Percentiles rank a stretch among this genome's conserved stretches.
These are phyloP conservation scores for Tetramorium alpestre DNA, from an alignment of 1,140 invertebrate species.

Conservation along the genomic window DNA sequence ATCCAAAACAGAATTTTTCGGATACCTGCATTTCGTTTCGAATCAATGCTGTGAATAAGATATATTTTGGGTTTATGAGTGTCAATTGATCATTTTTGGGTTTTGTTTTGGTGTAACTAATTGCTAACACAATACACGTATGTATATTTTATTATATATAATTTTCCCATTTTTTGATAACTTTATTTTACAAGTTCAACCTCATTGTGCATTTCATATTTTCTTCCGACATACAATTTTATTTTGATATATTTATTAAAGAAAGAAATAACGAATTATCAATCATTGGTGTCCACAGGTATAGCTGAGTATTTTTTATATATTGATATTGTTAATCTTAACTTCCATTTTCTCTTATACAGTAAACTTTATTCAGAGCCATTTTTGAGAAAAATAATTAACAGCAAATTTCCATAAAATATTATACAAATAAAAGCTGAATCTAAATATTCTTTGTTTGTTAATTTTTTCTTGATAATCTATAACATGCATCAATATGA, in stretches of 20 bases:
- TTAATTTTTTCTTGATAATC: constrained; percentile 13
- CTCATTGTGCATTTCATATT: constrained; percentile 55
- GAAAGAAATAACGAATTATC: constrained; percentile 61
- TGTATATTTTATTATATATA: constrained; percentile 46
- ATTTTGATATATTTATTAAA: constrained; percentile 50
- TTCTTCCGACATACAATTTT: constrained; percentile 32
- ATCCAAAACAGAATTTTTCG: constrained; percentile 64
- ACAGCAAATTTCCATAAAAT: constrained; percentile 19
- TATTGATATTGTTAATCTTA: constrained; percentile 22
- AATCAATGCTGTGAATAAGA: constrained; percentile 65
- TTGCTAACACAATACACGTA: constrained; percentile 73
- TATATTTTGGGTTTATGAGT: constrained; percentile 61
- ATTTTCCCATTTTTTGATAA: constrained; percentile 23
- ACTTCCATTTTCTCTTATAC: constrained; percentile 23
- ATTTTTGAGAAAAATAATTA: constrained; percentile 14
- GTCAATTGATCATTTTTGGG: constrained; percentile 68
- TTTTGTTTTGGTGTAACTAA: constrained; percentile 74
- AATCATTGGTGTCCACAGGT: constrained; percentile 82
- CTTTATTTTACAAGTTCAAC: constrained; percentile 41
- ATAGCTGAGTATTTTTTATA: constrained; percentile 80
- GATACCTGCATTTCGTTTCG: constrained; percentile 65
- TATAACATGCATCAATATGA: neutral
- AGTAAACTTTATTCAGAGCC: constrained; percentile 17
- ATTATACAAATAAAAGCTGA: neutral
- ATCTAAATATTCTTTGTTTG: constrained; percentile 13